phyloP scores from a whole-genome alignment of 2,888 invertebrate species.

The Thymelicus lineola region DNA sequence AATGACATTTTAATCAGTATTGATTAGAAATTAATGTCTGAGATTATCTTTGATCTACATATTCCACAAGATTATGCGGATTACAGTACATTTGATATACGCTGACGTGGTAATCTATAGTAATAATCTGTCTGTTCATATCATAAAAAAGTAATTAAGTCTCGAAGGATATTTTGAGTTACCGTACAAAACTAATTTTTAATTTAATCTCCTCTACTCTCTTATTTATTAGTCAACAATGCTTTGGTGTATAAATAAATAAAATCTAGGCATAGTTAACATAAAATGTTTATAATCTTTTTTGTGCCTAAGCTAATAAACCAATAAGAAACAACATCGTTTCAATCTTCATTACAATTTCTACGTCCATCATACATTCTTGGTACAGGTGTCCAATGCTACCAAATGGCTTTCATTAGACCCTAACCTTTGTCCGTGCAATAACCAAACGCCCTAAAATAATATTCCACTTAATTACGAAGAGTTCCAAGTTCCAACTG shows the following conservation, averaged over 20 bases:
- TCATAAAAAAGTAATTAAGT: no score
- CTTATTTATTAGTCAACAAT: no score
- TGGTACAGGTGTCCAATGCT: constrained; percentile 3
- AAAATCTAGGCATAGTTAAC: no score
- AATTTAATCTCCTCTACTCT: background rate
- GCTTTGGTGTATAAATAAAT: no score
- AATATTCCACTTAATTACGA: constrained; percentile 51
- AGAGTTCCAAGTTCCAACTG: constrained; percentile 48
- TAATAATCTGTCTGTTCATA: background rate
- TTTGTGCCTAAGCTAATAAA: no score
- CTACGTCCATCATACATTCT: background rate
- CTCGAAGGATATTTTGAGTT: no score
- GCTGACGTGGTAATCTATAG: constrained; percentile 5
- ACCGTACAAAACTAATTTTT: no score
- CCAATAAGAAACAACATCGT: no score
- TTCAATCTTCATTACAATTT: no score
- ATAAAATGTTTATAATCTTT: no score
- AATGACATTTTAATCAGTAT: background rate
- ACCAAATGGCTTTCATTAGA: constrained; percentile 29
- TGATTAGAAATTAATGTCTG: background rate
- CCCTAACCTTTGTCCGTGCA: constrained; percentile 37
- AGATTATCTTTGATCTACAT: background rate
- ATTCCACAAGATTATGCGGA: background rate
- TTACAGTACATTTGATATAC: background rate
- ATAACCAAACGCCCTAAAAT: constrained; percentile 49